Base-by-base conservation (phyloP, 64 coral and sea anemone genomes). In the Pocillopora verrucosa region DNA sequence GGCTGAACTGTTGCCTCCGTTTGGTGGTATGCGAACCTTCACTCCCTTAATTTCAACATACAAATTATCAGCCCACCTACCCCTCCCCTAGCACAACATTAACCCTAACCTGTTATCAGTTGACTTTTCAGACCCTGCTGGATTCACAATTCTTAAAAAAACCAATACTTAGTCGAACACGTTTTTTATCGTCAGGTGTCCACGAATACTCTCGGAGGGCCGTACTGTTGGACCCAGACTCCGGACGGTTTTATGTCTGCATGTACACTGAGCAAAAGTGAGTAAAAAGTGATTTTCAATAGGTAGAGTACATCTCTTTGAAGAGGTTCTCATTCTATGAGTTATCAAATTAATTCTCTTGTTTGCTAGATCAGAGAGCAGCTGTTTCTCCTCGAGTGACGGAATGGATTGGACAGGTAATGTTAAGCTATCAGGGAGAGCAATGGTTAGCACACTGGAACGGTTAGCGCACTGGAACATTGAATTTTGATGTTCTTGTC, bases 351-450 rank as follows among this genome's bases (percentile, higher is more conserved):
- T 17, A 60, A 19, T 80, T 79, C 78, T 59, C 16, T 68, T n/a
- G 79, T 13, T 64, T 60, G 19, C 24, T 65, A 96, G 94, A 92
- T 26, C 17, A 13, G 94, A 87, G 11, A 96, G 91, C 76, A 96
- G 94, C 78, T 96, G 94, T 74, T 90, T 93, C 22, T 93, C 88
- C 1, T 87, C 91, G 22, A 45, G 20, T 37, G 81, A 96, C 58
- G 94, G 91, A 15, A 74, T 90, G 34, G 89, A 93, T 62, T 96
- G 94, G 94, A 93, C 51, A 89, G 91, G 94, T 96, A 70, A n/a
- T 20, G 22, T 63, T 13, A 63, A 63, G 11, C 16, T 63, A 63
- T 63, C 16, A 51, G 41, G 7, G 41, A 51, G 7, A 3, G 41
- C 41, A 51, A 51, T 51, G 41, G 41, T 30, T 30, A 30, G 30